These are phyloP conservation scores for Hyperoplus lanceolatus DNA, from an alignment of 2,797 vertebrate genomes.

Conservation along the genomic window DNA sequence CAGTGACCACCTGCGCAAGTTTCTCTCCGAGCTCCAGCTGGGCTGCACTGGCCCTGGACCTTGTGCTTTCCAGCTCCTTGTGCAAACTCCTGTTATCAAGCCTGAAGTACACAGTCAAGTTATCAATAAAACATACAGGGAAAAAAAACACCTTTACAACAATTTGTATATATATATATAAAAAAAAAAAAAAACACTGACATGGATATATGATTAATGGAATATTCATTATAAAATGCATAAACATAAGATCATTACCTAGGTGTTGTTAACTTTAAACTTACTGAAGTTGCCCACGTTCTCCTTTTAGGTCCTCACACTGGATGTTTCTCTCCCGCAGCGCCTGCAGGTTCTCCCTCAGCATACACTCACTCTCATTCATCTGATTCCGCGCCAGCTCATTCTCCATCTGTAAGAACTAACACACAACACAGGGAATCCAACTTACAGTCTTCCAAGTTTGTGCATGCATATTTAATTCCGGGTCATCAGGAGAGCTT, in stretches of 20 bases:
- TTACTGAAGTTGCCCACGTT: constrained; percentile 87
- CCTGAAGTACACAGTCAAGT: constrained; percentile 57
- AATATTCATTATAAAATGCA: neutral
- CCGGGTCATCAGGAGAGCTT: neutral
- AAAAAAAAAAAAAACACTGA: too few relatives aligned
- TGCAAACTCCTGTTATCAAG: constrained; percentile 73
- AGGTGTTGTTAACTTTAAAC: neutral
- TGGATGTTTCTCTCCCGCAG: constrained; percentile 88
- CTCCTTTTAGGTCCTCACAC: constrained; percentile 88
- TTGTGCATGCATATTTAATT: neutral
- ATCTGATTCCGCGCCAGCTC: constrained; percentile 87
- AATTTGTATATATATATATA: neutral
- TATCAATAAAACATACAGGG: neutral
- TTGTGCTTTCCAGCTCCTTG: constrained; percentile 82
- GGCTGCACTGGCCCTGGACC: constrained; percentile 67
- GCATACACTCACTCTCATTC: constrained; percentile 85
- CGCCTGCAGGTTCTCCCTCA: constrained; percentile 82
- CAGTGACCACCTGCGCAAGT: constrained; percentile 79
- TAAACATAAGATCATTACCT: neutral
- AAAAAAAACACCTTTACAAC: neutral
- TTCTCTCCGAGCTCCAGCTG: constrained; percentile 82
- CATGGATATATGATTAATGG: too few relatives aligned
- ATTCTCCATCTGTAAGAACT: constrained; percentile 95
- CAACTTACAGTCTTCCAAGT: neutral
- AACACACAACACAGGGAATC: constrained; percentile 8